A percentile compares a stretch with the other conserved stretches of the same genome.
phyloP scores from a whole-genome alignment of 2,888 invertebrate genomes.

The Drosophila neotestacea region DNA sequence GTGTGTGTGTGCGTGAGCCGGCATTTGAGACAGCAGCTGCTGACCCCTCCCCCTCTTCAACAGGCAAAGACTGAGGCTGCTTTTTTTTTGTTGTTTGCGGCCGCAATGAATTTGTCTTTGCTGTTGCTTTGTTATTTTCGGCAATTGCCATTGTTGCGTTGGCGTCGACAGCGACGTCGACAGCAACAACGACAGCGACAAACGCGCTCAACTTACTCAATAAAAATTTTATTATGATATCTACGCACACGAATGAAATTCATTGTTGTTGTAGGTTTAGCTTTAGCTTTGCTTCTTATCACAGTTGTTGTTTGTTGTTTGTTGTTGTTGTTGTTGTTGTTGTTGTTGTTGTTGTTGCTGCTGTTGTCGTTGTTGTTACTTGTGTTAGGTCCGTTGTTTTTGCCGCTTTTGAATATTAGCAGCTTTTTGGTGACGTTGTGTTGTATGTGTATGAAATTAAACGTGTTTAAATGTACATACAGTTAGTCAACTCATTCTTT shows the following conservation, averaged over 20 bases:
- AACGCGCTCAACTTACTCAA: conserved; percentile 82
- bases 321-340: conserved; percentile 9
- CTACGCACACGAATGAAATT: conserved; percentile 69
- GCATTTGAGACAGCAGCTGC: conserved; percentile 56
- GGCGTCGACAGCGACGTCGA: conserved; percentile 29
- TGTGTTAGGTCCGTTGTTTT: conserved; percentile 48
- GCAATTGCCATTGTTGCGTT: conserved; percentile 53
- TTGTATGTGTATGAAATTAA: background rate
- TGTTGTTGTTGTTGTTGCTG: conserved; percentile 8
- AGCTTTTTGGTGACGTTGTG: conserved; percentile 40
- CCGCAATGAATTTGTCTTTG: conserved; percentile 26
- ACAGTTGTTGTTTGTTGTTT: conserved; percentile 6
- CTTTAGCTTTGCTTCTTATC: conserved; percentile 52
- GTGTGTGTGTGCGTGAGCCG: conserved; percentile 49
- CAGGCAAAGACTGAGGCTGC: conserved; percentile 19
- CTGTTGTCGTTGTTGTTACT: conserved; percentile 25
- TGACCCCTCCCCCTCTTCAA: background rate
- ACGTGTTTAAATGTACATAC: background rate
- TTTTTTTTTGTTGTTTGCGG: conserved; percentile 14
- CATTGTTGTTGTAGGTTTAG: conserved; percentile 21
- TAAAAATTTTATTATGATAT: conserved; percentile 84
- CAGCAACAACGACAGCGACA: conserved; percentile 34
- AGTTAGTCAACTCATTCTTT: background rate
- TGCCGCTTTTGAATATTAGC: conserved; percentile 29
- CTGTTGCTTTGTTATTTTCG: conserved; percentile 49